Conservation (phyloP, 2,888 invertebrate species). For the Megaustenia siamemsis region DNA sequence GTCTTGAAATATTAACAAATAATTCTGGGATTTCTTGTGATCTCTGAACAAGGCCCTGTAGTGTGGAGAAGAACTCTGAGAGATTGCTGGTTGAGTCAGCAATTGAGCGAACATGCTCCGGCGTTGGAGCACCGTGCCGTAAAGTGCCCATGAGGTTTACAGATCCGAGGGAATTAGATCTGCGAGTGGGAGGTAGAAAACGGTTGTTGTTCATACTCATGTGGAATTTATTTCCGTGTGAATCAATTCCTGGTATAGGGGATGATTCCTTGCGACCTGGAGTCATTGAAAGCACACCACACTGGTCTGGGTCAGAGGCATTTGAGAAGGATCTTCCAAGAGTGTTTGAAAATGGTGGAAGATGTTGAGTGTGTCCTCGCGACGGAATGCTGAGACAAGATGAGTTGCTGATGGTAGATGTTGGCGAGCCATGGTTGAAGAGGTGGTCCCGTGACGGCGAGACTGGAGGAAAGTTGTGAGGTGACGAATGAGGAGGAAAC, state of each 20-base stretch:
- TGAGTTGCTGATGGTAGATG: conserved; percentile 52
- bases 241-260: conserved; percentile 41
- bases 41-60: conserved; percentile 60
- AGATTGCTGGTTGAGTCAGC: conserved; percentile 65
- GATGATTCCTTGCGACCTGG: conserved; percentile 39
- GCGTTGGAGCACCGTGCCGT: conserved; percentile 21
- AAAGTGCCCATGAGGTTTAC: conserved; percentile 33
- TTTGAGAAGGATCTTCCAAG: conserved; percentile 49
- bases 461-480: conserved; percentile 31
- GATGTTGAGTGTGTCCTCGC: conserved; percentile 43
- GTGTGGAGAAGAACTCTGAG: conserved; percentile 60
- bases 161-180: conserved; percentile 37
- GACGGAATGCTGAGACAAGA: conserved; percentile 32
- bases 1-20: conserved; percentile 58
- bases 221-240: conserved; percentile 36
- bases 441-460: conserved; percentile 34
- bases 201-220: conserved; percentile 44
- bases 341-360: conserved; percentile 45
- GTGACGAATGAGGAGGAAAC: conserved; percentile 34
- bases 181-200: conserved; percentile 55
- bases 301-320: conserved; percentile 44
- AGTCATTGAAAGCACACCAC: conserved; percentile 36
- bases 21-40: conserved; percentile 58
- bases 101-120: conserved; percentile 53
- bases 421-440: conserved; percentile 52